Evolutionary conservation across 2,888 invertebrate species (phyloP), one percentile per base, ranked within the genome.

Genomic region (Drosophila helvetica): DNA sequence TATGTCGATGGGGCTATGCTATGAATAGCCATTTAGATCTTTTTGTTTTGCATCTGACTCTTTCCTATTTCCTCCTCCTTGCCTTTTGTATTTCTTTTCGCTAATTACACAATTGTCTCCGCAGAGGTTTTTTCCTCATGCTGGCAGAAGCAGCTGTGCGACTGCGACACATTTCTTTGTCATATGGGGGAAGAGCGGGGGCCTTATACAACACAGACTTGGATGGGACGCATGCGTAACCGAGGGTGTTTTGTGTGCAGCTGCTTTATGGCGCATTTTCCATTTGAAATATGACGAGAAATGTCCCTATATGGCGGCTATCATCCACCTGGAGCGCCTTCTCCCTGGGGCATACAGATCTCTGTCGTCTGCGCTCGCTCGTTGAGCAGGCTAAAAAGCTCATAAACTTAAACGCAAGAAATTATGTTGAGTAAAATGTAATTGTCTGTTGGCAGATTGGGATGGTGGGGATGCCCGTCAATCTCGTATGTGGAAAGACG

Each of bases 41-140:
- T 58, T 72, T 63, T 50, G 52, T 63, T 30, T 72, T 17, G n/a
- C 50, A 27, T 6, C 27, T 27, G 19, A 30, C 53, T 18, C 33
- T 65, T 48, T 38, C 50, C 51, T 19, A 30, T 17, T 10, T 66
- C 54, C n/a, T 38, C n/a, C 38, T 38, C 7, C 38, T n/a, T 15
- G 6, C 7, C 55, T 56, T 61, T 56, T 64, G 12, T 59, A 57
- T 79, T 71, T 61, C 65, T 65, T 77, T 77, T 79, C 72, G 77
- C 79, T 85, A 85, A 85, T 85, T 85, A 78, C 86, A 86, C 85
- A 85, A 88, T 88, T 86, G 88, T 86, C 84, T 80, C 46, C 66
- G 82, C 64, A 52, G 75, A 65, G 61, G 56, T 51, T 64, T 64
- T 22, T 42, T 42, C 33, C n/a, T 17, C 30, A 33, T 50, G 22